Base-by-base conservation (phyloP, 2,888 invertebrate species). In the Venusia cambrica region DNA sequence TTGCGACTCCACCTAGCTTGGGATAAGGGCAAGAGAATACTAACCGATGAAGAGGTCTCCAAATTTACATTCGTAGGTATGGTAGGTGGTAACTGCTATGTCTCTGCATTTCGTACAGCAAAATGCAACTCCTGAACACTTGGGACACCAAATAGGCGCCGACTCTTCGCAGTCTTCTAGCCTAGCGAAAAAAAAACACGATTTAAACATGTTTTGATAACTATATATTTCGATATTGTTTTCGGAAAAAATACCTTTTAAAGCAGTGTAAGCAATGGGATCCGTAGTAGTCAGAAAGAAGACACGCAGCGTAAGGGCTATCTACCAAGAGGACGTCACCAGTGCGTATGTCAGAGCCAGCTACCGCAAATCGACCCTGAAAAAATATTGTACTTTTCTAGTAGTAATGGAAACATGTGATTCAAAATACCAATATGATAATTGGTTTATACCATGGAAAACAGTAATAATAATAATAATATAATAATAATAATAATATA, bases 181-280 rank as follows among this genome's bases (percentile, higher is more conserved):
- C 38, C 83, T 81, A 45, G n/a, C n/a, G n/a, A n/a, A n/a, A n/a
- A n/a, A n/a, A n/a, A n/a, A n/a, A n/a, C n/a, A n/a, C n/a, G n/a
- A n/a, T n/a, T n/a, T n/a, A n/a, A n/a, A n/a, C n/a, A n/a, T n/a
- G n/a, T n/a, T n/a, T n/a, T n/a, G n/a, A n/a, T n/a, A n/a, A n/a
- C n/a, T n/a, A n/a, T n/a, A n/a, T n/a, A n/a, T n/a, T n/a, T n/a
- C n/a, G n/a, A n/a, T n/a, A n/a, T n/a, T n/a, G n/a, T n/a, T n/a
- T n/a, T n/a, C n/a, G n/a, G n/a, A n/a, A n/a, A n/a, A n/a, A n/a
- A n/a, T n/a, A 94, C 94, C 93, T 90, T 57, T 88, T 87, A 52
- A 94, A 94, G 62, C 96, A 96, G 64, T 95, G 90, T 44, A 93
- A 90, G 59, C 96, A 96, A 65, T 95, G 93, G 1, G 93, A 91